Conservation (phyloP, 2,888 invertebrate genomes). For the Pachycephus smyrnensis region DNA sequence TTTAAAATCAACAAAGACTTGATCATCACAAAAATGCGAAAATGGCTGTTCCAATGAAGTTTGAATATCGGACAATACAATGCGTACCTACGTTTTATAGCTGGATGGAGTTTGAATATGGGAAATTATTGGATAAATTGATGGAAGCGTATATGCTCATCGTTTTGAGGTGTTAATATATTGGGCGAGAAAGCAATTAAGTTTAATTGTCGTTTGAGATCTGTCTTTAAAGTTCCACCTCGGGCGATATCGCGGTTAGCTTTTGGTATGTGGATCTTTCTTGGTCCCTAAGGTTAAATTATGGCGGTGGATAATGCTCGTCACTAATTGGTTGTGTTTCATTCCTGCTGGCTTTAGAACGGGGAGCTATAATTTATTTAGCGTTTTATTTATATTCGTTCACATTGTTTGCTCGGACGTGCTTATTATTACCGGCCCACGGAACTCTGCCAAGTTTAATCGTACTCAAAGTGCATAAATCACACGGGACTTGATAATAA, state of each 20-base stretch:
- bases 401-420: slow-evolving; percentile 2
- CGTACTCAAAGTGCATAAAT: slow-evolving; percentile 45
- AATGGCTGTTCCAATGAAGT: background rate
- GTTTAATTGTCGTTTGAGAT: slow-evolving; percentile 5
- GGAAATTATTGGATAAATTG: background rate
- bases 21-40: background rate
- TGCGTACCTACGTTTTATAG: background rate
- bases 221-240: background rate
- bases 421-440: slow-evolving; percentile 6
- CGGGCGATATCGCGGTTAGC: background rate
- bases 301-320: background rate
- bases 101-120: background rate
- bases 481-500: slow-evolving; percentile 40
- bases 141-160: background rate
- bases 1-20: background rate
- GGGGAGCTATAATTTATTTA: slow-evolving; percentile 3
- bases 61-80: background rate
- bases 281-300: background rate
- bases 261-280: background rate
- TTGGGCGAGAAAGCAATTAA: slow-evolving; percentile 12
- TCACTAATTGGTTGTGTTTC: slow-evolving; percentile 10
- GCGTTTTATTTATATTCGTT: slow-evolving; percentile 2
- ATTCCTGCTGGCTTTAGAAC: background rate
- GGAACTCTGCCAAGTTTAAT: slow-evolving; percentile 30
- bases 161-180: background rate